Evolutionary conservation across 2,888 invertebrate species (phyloP).

Genomic region (Pyralis farinalis): DNA sequence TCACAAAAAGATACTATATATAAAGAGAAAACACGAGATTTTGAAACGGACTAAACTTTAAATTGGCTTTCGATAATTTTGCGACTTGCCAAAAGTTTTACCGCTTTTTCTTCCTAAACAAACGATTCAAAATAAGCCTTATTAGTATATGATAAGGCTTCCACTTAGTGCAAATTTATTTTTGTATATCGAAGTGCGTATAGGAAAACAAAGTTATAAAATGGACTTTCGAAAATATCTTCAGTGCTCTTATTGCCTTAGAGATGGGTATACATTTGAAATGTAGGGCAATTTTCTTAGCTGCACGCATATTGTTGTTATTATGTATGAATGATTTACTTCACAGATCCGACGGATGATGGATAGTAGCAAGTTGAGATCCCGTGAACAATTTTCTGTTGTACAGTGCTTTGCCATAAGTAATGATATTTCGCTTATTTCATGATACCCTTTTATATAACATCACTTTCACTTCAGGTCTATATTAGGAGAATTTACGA

Average conservation of each 20-base stretch:
- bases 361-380: conserved; percentile 15
- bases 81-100: conserved; percentile 14
- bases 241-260: neutral
- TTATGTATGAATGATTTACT: conserved; percentile 19
- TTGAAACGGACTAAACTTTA: conserved; percentile 17
- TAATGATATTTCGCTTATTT: too few species aligned
- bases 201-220: neutral
- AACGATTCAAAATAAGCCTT: neutral
- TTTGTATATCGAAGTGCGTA: conserved; percentile 9
- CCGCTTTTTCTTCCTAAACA: conserved; percentile 5
- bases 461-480: too few species aligned
- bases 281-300: neutral
- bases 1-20: neutral
- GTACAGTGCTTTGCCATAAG: neutral
- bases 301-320: conserved; percentile 4
- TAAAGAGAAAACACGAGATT: conserved; percentile 15
- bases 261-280: neutral
- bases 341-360: conserved; percentile 11
- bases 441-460: too few species aligned
- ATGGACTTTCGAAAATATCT: neutral
- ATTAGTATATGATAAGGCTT: neutral
- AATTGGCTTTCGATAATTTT: conserved; percentile 22
- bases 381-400: conserved; percentile 15
- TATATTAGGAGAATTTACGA: too few species aligned
- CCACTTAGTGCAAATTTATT: neutral